Percentiles rank a stretch among this genome's conserved stretches.
Conservation (phyloP, 2,797 vertebrate species). For the Eremophila alpestris region DNA sequence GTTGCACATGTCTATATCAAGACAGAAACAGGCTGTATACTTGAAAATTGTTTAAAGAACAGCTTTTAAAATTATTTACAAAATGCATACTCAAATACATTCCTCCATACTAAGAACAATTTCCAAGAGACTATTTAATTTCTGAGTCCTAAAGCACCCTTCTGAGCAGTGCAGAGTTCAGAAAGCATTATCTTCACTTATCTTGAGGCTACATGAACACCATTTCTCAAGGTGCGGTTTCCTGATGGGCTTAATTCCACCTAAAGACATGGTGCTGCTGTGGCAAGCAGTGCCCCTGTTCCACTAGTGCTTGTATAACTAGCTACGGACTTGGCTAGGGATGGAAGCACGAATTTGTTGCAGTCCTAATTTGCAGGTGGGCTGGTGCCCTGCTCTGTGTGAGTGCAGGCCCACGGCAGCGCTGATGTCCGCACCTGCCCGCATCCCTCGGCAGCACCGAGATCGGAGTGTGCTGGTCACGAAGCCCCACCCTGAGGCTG, state of each 20-base stretch:
- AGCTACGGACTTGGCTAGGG: neutral
- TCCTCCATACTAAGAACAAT: neutral
- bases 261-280: neutral
- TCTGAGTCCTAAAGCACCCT: neutral
- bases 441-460: neutral
- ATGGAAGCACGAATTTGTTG: neutral
- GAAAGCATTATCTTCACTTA: neutral
- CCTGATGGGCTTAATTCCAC: neutral
- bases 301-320: neutral
- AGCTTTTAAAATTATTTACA: neutral
- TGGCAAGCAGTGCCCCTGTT: neutral
- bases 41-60: neutral
- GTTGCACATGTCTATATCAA: neutral
- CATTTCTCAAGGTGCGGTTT: neutral
- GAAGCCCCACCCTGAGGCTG: neutral
- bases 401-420: accelerated
- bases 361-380: neutral
- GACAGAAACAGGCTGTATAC: neutral
- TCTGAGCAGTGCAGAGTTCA: neutral
- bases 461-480: accelerated
- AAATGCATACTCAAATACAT: neutral
- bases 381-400: neutral
- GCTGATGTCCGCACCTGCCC: neutral
- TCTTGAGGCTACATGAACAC: neutral
- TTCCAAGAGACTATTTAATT: neutral